These are phyloP conservation scores for Sphyrna mokarran DNA, from an alignment of 2,113 vertebrate genomes.

Conservation along the genomic window DNA sequence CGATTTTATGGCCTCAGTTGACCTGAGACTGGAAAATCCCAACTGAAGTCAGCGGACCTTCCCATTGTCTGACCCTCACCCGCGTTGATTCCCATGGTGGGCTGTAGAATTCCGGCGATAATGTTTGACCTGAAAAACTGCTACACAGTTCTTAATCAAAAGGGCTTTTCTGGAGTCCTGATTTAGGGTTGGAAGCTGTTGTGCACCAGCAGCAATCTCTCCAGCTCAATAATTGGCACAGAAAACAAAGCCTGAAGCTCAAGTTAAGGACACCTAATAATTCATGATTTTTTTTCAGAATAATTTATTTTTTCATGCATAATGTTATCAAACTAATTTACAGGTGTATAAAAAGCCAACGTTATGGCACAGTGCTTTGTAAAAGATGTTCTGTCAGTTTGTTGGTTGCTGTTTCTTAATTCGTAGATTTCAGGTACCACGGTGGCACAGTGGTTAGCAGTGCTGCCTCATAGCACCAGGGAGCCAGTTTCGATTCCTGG, in stretches of 20 bases:
- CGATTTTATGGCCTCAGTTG: too few species aligned
- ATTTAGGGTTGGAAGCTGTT: background rate
- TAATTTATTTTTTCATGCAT: background rate
- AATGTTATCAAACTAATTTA: background rate
- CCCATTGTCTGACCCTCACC: too few species aligned
- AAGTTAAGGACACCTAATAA: background rate
- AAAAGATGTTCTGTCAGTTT: background rate
- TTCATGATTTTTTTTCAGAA: background rate
- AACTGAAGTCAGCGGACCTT: too few species aligned
- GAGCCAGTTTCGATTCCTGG: too few species aligned
- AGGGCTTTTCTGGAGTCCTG: background rate
- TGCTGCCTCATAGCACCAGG: too few species aligned
- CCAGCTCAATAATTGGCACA: background rate
- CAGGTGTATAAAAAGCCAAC: background rate
- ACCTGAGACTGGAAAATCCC: too few species aligned
- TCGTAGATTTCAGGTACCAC: background rate
- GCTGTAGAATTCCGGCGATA: too few species aligned
- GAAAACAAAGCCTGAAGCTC: background rate
- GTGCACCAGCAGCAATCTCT: background rate
- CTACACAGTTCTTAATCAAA: too few species aligned
- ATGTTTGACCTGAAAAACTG: too few species aligned
- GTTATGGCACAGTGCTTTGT: background rate
- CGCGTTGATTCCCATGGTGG: too few species aligned
- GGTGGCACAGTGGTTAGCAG: too few species aligned
- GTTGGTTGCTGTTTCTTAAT: background rate